These are phyloP conservation scores for Syrista parreyssii DNA, from an alignment of 2,888 invertebrate species.

Conservation along the genomic window DNA sequence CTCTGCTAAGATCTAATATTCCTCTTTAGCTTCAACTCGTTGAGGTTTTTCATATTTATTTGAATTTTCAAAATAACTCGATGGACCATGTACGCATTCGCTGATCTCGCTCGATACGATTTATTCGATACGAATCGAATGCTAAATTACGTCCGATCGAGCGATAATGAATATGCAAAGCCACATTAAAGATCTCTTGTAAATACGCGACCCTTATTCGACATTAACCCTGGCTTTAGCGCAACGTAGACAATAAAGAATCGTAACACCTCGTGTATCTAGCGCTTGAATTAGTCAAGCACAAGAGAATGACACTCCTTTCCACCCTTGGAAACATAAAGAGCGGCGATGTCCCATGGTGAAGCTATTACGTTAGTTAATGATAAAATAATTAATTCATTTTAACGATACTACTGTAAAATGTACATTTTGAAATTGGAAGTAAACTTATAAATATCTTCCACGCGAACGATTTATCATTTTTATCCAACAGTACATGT, in stretches of 20 bases:
- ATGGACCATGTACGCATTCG: not conserved
- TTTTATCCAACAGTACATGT: not conserved
- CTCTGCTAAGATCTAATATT: not conserved
- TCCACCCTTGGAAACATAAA: constrained; percentile 10
- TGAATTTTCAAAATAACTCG: not conserved
- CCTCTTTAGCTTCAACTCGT: not conserved
- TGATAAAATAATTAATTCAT: constrained; percentile 45
- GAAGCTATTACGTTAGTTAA: constrained; percentile 37
- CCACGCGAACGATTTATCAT: constrained; percentile 35
- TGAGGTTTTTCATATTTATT: not conserved
- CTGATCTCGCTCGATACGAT: not conserved
- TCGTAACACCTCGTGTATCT: constrained; percentile 32
- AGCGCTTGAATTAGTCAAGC: constrained; percentile 29
- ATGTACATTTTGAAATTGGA: constrained; percentile 65
- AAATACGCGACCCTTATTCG: constrained; percentile 29
- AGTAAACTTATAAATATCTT: constrained; percentile 67
- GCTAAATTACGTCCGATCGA: not conserved
- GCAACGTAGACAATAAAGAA: constrained; percentile 35
- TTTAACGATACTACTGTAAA: constrained; percentile 49
- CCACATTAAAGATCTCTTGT: constrained; percentile 29
- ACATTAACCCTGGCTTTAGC: constrained; percentile 27
- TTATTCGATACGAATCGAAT: not conserved
- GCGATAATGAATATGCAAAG: constrained; percentile 10
- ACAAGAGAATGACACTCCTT: constrained; percentile 16
- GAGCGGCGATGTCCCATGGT: constrained; percentile 37